Base-by-base conservation (phyloP, 2,888 invertebrate genomes). In the Eretmocerus hayati region DNA sequence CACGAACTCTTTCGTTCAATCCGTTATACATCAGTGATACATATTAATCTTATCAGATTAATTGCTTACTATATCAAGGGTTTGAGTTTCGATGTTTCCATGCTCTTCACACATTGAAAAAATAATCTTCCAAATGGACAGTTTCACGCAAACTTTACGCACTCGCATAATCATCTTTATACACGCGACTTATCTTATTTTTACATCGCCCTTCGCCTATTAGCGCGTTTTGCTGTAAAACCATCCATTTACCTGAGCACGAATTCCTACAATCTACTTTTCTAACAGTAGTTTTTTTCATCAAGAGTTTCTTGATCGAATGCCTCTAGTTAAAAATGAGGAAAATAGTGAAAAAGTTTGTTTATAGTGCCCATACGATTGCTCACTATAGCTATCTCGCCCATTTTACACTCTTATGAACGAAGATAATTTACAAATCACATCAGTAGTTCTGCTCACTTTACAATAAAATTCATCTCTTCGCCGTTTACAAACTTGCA, bases 391-490 rank as follows among this genome's bases (percentile, higher is more conserved):
- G 15, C 50, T 38, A 42, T 46, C 35, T 48, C 48, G 41, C 46
- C 46, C 52, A 39, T 31, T 42, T 20, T 43, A n/a, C 31, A 18
- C 40, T 21, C 49, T 46, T 52, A 56, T 39, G 52, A 56, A 54
- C 51, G 50, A 54, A 50, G 42, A 52, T 53, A 52, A 49, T 55
- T 42, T 53, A 49, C 55, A 56, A n/a, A 46, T 54, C 53, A 55
- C 52, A 46, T 52, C 49, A 36, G 48, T 53, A n/a, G 39, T n/a
- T 44, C 40, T 47, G 36, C 47, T 51, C 32, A n/a, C n/a, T n/a
- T n/a, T n/a, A n/a, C n/a, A n/a, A n/a, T n/a, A n/a, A n/a, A n/a
- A n/a, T n/a, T n/a, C n/a, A n/a, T n/a, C n/a, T n/a, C n/a, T n/a
- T n/a, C n/a, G n/a, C n/a, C n/a, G n/a, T n/a, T 6, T 54, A 50